These are phyloP conservation scores for Coilia nasus DNA, from an alignment of 2,797 vertebrate species.

Conservation along the genomic window DNA sequence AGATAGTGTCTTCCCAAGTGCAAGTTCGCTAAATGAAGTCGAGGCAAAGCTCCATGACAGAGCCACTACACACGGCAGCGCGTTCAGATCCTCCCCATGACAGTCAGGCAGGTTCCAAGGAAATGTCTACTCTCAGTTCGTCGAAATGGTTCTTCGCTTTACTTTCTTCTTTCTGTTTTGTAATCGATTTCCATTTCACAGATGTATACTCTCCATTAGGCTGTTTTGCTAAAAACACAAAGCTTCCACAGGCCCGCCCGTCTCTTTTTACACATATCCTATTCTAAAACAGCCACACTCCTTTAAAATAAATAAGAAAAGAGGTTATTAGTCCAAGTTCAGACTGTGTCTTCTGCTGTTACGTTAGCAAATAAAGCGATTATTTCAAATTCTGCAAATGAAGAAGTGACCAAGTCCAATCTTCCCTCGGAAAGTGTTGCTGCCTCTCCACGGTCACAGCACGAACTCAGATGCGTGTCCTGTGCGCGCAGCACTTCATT, in stretches of 20 bases:
- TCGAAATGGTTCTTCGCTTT: neutral
- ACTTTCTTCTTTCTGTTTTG: neutral
- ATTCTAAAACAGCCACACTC: slow-evolving; percentile 65
- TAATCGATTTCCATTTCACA: slow-evolving; percentile 77
- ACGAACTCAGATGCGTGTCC: slow-evolving; percentile 55
- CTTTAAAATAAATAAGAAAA: slow-evolving; percentile 4
- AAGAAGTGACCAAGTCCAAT: neutral
- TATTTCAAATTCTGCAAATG: neutral
- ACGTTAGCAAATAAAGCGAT: neutral
- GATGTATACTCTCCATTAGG: slow-evolving; percentile 74
- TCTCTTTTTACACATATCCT: slow-evolving; percentile 82
- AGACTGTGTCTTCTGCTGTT: slow-evolving; percentile 2
- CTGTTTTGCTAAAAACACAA: slow-evolving; percentile 66
- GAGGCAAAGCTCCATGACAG: slow-evolving; percentile 36
- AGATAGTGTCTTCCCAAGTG: slow-evolving; percentile 45
- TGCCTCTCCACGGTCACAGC: slow-evolving; percentile 14
- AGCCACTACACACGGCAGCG: slow-evolving; percentile 17
- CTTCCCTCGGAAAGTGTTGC: neutral
- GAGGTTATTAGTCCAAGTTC: neutral
- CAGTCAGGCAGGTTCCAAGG: slow-evolving; percentile 21
- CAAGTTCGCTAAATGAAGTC: slow-evolving; percentile 51
- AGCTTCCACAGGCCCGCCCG: slow-evolving; percentile 71
- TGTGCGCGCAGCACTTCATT: slow-evolving; percentile 59
- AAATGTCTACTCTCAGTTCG: neutral
- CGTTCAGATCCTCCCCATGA: slow-evolving; percentile 30